phyloP scores from a whole-genome alignment of 2,113 vertebrate species.

The Periophthalmodon schlosseri region DNA sequence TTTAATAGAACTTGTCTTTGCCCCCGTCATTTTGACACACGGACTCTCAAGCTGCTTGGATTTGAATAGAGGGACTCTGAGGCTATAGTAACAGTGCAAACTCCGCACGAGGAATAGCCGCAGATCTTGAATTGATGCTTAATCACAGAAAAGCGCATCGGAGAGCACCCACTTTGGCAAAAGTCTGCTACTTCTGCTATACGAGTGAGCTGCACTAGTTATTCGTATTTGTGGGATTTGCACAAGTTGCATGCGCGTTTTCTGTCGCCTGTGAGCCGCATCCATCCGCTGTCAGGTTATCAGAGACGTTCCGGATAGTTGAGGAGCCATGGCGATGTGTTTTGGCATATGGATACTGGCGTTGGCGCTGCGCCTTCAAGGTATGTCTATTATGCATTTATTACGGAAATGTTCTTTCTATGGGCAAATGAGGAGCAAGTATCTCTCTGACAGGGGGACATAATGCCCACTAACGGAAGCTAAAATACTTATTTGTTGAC shows the following conservation, averaged over 20 bases:
- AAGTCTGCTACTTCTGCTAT: constrained; percentile 42
- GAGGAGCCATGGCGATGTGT: constrained; percentile 74
- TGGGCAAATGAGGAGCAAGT: constrained; percentile 5
- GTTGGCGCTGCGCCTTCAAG: constrained; percentile 69
- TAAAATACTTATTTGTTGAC: constrained; percentile 44
- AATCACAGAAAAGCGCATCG: constrained; percentile 28
- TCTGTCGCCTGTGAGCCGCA: constrained; percentile 57
- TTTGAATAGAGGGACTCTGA: constrained; percentile 27
- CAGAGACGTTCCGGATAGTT: constrained; percentile 67
- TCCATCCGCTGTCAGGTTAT: constrained; percentile 52
- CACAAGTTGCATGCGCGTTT: constrained; percentile 74
- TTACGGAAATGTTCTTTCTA: neutral
- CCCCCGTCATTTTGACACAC: constrained; percentile 2
- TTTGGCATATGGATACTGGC: constrained; percentile 73
- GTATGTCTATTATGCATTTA: constrained; percentile 55
- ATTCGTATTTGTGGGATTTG: constrained; percentile 59
- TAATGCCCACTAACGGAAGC: constrained; percentile 27
- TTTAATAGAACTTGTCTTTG: constrained; percentile 29
- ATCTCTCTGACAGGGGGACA: neutral
- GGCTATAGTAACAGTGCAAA: constrained; percentile 42
- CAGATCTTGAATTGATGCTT: constrained; percentile 56
- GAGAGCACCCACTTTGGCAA: constrained; percentile 39
- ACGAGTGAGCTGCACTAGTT: constrained; percentile 34
- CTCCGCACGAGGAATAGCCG: constrained; percentile 38
- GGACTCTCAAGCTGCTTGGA: constrained; percentile 43